Evolutionary conservation across 2,113 vertebrate species (phyloP), one percentile per base, ranked within the genome.

Genomic region (Chloroceryle aenea): DNA sequence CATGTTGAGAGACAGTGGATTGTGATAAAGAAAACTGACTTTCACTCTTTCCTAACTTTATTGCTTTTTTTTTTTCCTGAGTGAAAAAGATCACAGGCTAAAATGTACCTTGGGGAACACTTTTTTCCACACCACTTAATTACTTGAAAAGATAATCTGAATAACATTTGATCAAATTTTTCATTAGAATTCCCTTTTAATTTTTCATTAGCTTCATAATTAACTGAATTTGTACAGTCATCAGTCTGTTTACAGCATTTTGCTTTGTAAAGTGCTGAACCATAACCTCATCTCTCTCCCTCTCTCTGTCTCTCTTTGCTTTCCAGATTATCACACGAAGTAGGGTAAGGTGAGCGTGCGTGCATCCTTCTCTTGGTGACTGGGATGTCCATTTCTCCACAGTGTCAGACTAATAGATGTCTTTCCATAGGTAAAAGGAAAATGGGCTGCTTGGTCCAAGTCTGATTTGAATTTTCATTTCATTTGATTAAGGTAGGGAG

Each of bases 101-200:
- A 97, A 97, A 95, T 18, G 58, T 92, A 97, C 96, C 92, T 94
- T 82, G 55, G 93, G 97, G 95, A 96, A 43, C 64, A 34, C 2
- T 96, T 93, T 89, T 77, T 89, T 84, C 82, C 74, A 95, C 79
- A 95, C 92, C 89, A 97, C 90, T 97, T 97, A 97, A 98, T 96
- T 96, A 97, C 94, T 97, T 94, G 92, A 97, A 98, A 97, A 95
- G 86, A 96, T 95, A 98, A 97, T 95, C 75, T 91, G 95, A 95
- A 91, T 96, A 95, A 95, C 96, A 97, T 97, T 98, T 97, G 97
- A 98, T 98, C 98, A 97, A 96, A 97, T 97, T 98, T 98, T 98
- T 97, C 97, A 96, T 85, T 95, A 93, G 89, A 95, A 94, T 79
- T 87, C 73, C 92, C 96, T 95, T 97, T 97, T 97, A 97, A 97